Conservation (phyloP, 2,113 vertebrate genomes). For the Falco punctatus region DNA sequence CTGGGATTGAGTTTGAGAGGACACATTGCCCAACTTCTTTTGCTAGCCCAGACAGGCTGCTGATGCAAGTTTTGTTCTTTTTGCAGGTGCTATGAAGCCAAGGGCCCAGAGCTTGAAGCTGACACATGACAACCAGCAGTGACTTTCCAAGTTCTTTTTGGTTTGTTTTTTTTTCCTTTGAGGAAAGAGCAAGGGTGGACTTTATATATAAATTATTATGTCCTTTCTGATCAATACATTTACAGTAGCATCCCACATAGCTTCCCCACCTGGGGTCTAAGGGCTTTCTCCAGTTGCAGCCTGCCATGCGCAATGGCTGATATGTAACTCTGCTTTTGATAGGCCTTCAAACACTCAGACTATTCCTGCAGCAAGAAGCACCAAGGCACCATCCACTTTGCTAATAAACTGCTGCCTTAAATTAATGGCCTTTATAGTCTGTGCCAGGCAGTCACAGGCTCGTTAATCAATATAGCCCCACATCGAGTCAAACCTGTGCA, state of each 20-base stretch:
- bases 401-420: not conserved
- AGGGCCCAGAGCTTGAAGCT: not conserved
- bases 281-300: not conserved
- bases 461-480: not conserved
- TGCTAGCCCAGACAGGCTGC: not conserved
- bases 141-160: not conserved
- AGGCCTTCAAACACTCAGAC: constrained; percentile 1
- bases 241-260: constrained; percentile 3
- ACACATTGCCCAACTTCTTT: not conserved
- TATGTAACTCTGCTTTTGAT: not conserved
- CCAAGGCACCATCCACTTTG: not conserved
- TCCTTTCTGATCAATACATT: constrained; percentile 1
- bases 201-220: constrained; percentile 53
- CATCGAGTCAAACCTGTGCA: rapidly evolving
- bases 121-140: not conserved
- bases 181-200: not conserved
- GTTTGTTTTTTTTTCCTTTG: not conserved
- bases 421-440: not conserved
- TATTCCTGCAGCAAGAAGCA: constrained; percentile 30
- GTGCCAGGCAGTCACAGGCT: not conserved
- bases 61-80: not conserved
- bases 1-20: not conserved
- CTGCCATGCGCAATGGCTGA: not conserved
- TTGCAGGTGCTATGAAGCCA: constrained; percentile 61
- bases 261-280: not conserved